Evolutionary conservation across 2,888 invertebrate genomes (phyloP), one percentile per base, ranked within the genome.

Genomic region (Apamea monoglypha): DNA sequence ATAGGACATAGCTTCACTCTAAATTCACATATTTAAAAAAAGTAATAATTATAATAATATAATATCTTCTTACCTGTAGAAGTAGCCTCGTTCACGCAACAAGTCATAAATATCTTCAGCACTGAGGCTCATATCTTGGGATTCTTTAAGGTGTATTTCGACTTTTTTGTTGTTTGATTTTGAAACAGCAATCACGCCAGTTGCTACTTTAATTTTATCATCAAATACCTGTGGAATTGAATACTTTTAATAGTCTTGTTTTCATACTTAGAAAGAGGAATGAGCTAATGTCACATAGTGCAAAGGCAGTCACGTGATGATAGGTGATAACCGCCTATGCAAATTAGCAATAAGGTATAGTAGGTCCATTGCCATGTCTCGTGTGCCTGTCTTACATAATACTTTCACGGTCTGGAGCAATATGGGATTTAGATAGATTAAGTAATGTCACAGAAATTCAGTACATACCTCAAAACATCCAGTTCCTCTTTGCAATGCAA

Each of bases 401-500:
- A 67, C 18, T 21, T n/a, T 4, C 4, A n/a, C 1, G 12, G n/a
- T 7, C 36, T 66, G 21, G 8, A 77, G 18, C 40, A 40, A 53
- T 25, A 14, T 25, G 21, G 14, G 25, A 1, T 29, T 63, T 50
- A 5, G 2, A 47, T 36, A 56, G 29, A 32, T 67, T 16, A 36
- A 73, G 4, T 50, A 44, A 50, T 32, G 4, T 56, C n/a, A 32
- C 5, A 18, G 3, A n/a, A n/a, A 12, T 67, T 21, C 32, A n/a
- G 21, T 61, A 53, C 72, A 69, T 89, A 97, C 97, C 95, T 97
- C 97, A 91, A 98, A 98, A 47, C 93, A 92, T 1, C 97, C 97
- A 44, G 95, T 97, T 79, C 97, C 98, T 90, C 97, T 97, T 71
- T 98, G 97, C 56, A 98, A 92, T 93, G 97, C 96, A 0, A 98